Base-by-base conservation (phyloP, 2,888 invertebrate species). In the Eupithecia centaureata region DNA sequence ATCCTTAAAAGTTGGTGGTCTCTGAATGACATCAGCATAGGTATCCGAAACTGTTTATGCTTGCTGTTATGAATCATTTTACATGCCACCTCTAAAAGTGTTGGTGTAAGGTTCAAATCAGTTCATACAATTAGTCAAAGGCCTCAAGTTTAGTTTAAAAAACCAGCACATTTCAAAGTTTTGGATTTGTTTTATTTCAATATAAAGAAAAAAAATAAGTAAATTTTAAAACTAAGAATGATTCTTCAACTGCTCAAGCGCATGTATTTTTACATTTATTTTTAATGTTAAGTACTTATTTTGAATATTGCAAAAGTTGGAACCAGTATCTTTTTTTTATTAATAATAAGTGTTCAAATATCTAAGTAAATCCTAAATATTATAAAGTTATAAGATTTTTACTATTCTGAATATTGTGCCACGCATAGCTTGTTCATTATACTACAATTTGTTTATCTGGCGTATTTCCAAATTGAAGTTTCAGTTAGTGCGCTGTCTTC, bases 381-480 rank as follows among this genome's bases (percentile, higher is more conserved):
- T n/a, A n/a, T 38, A 38, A 10, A 10, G 3, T 38, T 10, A 10
- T 28, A 30, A 5, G 2, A 56, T 25, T 15, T 52, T 51, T 27
- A 27, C 18, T 18, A 30, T 33, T 57, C 22, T 32, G 32, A 30
- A 10, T n/a, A n/a, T 28, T 28, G 15, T 51, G 32, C 28, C 22
- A 27, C 30, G 30, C 47, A 63, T 15, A 30, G 33, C 28, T 27
- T 42, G 42, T 22, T 25, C 5, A 12, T 32, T 63, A 77, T 76
- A 71, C 64, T 78, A 78, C 74, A 77, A 78, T 75, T 72, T 81
- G 82, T 82, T 79, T 76, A 77, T 78, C 81, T 89, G 89, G 88
- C 86, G 62, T 66, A 38, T 69, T 75, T 86, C 88, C 88, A 89
- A 87, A 33, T 18, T 35, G 57, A 63, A 54, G 57, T 57, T 47